phyloP scores from a whole-genome alignment of 2,888 invertebrate genomes.

The Mayetiola destructor region DNA sequence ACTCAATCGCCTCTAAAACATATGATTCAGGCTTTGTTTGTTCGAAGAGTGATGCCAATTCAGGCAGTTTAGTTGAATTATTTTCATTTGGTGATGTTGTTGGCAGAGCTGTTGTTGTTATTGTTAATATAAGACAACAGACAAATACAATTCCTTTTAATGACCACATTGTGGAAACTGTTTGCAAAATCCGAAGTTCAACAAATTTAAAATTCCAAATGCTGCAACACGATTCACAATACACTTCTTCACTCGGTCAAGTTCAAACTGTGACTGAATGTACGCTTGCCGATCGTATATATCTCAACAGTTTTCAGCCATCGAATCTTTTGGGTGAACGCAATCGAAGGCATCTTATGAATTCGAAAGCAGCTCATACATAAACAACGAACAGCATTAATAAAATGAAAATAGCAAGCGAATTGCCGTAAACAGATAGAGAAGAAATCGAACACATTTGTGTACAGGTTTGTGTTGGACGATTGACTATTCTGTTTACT shows the following conservation, averaged over 20 bases:
- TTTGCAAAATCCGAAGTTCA: constrained; percentile 1
- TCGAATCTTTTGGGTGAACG: too few relatives aligned
- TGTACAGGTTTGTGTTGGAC: too few relatives aligned
- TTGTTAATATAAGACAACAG: neutral
- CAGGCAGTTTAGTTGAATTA: neutral
- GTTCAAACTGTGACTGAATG: constrained; percentile 17
- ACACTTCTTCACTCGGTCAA: constrained; percentile 17
- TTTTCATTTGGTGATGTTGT: neutral
- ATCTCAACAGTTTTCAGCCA: neutral
- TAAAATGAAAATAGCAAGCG: constrained; percentile 6
- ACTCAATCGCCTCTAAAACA: neutral
- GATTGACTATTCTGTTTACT: too few relatives aligned
- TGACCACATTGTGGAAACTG: neutral
- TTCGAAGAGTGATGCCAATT: neutral
- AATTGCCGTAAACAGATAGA: too few relatives aligned
- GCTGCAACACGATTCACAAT: neutral
- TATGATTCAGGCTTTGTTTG: neutral
- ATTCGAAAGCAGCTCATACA: constrained; percentile 6
- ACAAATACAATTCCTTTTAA: neutral
- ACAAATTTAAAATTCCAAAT: neutral
- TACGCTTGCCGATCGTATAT: neutral
- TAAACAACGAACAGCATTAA: neutral
- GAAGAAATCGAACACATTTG: too few relatives aligned
- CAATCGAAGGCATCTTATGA: neutral
- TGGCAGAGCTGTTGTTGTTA: neutral